These are phyloP conservation scores for Eupeodes corollae DNA, from an alignment of 1,140 invertebrate species.

Conservation along the genomic window DNA sequence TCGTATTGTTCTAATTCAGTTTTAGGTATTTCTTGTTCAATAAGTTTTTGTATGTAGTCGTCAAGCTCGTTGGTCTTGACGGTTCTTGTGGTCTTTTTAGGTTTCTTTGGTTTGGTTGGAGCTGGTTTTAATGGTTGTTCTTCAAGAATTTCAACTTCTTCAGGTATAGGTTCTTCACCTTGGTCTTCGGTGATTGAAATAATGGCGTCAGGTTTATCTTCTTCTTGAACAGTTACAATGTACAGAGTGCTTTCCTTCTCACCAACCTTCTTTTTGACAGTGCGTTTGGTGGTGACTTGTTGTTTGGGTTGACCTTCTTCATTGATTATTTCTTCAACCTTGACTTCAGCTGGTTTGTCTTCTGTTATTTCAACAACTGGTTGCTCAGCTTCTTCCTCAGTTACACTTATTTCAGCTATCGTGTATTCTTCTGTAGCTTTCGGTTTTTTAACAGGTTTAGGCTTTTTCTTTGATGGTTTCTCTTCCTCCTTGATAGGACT, in stretches of 20 bases:
- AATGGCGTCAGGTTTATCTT: constrained; percentile 26
- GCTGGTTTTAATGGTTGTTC: constrained; percentile 9
- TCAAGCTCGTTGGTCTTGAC: constrained; percentile 23
- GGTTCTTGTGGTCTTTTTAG: constrained; percentile 25
- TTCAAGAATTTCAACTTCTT: constrained; percentile 17
- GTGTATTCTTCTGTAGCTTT: constrained; percentile 5
- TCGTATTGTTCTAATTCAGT: constrained; percentile 26
- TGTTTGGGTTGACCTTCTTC: constrained; percentile 24
- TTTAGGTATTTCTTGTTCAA: constrained; percentile 28
- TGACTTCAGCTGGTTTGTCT: constrained; percentile 21
- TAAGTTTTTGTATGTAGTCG: constrained; percentile 22
- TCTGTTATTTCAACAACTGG: constrained; percentile 11
- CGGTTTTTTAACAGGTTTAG: constrained; percentile 16
- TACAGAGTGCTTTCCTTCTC: constrained; percentile 32
- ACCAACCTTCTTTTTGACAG: constrained; percentile 33
- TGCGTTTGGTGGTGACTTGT: constrained; percentile 34
- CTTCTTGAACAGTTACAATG: constrained; percentile 37
- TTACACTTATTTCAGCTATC: constrained; percentile 24
- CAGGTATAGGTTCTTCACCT: constrained; percentile 4
- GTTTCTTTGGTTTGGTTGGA: constrained; percentile 22
- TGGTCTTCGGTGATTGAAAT: constrained; percentile 27
- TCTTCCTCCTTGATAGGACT: constrained; percentile 4
- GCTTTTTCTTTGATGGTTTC: constrained; percentile 14
- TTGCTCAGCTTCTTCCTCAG: constrained; percentile 11
- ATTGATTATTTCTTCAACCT: constrained; percentile 18